Base-by-base conservation (phyloP, 2,797 vertebrate genomes). In the Manis crassicaudata region DNA sequence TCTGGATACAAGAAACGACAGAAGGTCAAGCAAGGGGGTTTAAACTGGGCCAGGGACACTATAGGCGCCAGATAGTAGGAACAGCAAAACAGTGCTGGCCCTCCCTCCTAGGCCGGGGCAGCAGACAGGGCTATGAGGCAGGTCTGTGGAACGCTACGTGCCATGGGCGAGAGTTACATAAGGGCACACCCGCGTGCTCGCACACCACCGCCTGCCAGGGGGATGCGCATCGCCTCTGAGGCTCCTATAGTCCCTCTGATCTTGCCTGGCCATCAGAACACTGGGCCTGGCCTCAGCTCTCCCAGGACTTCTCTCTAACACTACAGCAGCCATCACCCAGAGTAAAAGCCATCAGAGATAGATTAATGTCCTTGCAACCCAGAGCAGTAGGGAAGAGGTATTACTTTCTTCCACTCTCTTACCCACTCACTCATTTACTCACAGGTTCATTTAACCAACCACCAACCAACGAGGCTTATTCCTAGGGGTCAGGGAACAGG, bases 131-230 rank as follows among this genome's bases (percentile, higher is more conserved):
- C 32, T 27, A 21, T 17, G 23, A 43, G 8, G 3, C 40, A 1
- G 0, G 21, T 43, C 40, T 4, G 58, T 12, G 8, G 16, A n/a
- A 6, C 3, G 56, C 25, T 9, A 10, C 6, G 1, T 0, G 20
- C 37, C 37, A 21, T 0, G 3, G 46, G n/a, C 21, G 14, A 54
- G 35, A 17, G 16, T 6, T 2, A 4, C 2, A 3, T 7, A 35
- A 21, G 43, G 67, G 5, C 1, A 5, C 4, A 46, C 5, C 37
- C 5, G 5, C 17, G 43, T 0, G 20, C 81, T 82, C 54, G 29
- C 67, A 35, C 3, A 35, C n/a, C 37, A 35, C 29, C 14, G 11
- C 50, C 67, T 2, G 25, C 58, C 12, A 1, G 12, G 12, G 63
- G 80, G 65, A 75, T 1, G 40, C 11, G 21, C n/a, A 13, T 0